Percentiles rank a stretch among this genome's conserved stretches.
Evolutionary conservation across 1,140 invertebrate genomes (phyloP).

Genomic region (Hestina assimilis): DNA sequence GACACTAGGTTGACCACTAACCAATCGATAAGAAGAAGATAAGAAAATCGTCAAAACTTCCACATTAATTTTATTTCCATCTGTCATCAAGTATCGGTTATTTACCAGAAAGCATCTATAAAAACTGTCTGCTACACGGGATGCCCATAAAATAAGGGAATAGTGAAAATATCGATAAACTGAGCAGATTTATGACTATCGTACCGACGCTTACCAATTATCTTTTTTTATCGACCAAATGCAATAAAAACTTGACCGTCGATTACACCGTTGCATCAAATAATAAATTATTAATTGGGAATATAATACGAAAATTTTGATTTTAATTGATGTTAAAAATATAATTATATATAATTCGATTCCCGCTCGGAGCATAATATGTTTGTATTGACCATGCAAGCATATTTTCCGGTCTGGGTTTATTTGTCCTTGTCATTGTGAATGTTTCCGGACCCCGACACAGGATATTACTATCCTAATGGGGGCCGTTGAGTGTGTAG

Average conservation of each 20-base stretch:
- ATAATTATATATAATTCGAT: too few species aligned
- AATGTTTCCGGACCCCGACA: too few species aligned
- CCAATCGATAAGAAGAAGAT: background rate
- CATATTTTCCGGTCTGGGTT: too few species aligned
- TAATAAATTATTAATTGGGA: background rate
- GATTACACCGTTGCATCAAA: background rate
- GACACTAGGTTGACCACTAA: background rate
- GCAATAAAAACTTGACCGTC: slow-evolving; percentile 19
- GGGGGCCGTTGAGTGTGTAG: too few species aligned
- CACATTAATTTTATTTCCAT: slow-evolving; percentile 1
- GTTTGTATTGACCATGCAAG: too few species aligned
- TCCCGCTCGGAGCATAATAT: too few species aligned
- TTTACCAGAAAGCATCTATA: slow-evolving; percentile 19
- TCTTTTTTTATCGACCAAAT: slow-evolving; percentile 23
- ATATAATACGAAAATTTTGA: background rate
- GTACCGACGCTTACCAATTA: slow-evolving; percentile 26
- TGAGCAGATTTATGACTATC: slow-evolving; percentile 28
- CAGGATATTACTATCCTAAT: too few species aligned
- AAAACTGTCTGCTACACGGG: slow-evolving; percentile 17
- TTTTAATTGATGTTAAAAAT: too few species aligned
- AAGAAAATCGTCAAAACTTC: background rate
- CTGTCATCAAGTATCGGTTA: slow-evolving; percentile 6
- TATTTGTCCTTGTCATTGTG: too few species aligned
- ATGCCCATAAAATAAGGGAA: slow-evolving; percentile 21
- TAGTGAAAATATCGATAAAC: slow-evolving; percentile 34